Evolutionary conservation across 2,888 invertebrate species (phyloP), one percentile per base, ranked within the genome.

Genomic region (Apamea crenata): DNA sequence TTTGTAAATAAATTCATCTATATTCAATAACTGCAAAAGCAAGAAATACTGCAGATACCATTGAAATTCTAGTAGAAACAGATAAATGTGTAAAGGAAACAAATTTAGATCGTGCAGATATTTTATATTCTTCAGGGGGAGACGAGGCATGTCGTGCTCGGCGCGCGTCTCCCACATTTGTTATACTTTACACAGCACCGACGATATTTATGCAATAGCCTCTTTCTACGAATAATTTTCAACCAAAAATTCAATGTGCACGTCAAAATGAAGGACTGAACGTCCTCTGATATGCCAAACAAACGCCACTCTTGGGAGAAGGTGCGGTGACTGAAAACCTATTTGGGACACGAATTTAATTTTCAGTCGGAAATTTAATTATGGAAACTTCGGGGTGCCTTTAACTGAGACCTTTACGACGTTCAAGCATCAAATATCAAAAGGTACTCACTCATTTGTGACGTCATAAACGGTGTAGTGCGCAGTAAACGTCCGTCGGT

Each of bases 391-490:
- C 83, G 82, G 78, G 81, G 87, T 86, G 86, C 86, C 85, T 88
- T 90, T 91, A 89, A 88, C 88, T 86, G 87, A 88, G 88, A 90
- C 91, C 90, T 92, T 91, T 91, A 91, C 88, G 86, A 89, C 74
- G 88, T 88, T 90, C 74, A 89, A 89, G 88, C 87, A 88, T 89
- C 88, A 93, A 92, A 93, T 91, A 91, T 91, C 90, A 93, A 92
- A 91, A 88, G 90, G 86, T 94, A 98, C 98, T 98, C 95, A 98
- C 98, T 99, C 99, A 96, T 99, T 99, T 94, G 98, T 98, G 96
- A 99, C 98, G 97, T 99, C 99, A 97, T 99, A 99, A 95, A 99
- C 98, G 91, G 99, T 99, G 97, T 99, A 99, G 96, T 98, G 98
- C 91, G 99, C 98, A 92, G 98, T 98, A 97, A 98, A 98, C 88